A percentile compares a stretch with the other conserved stretches of the same genome.
These are phyloP conservation scores for Drosophila subquinaria DNA, from an alignment of 2,888 invertebrate genomes.

Conservation along the genomic window DNA sequence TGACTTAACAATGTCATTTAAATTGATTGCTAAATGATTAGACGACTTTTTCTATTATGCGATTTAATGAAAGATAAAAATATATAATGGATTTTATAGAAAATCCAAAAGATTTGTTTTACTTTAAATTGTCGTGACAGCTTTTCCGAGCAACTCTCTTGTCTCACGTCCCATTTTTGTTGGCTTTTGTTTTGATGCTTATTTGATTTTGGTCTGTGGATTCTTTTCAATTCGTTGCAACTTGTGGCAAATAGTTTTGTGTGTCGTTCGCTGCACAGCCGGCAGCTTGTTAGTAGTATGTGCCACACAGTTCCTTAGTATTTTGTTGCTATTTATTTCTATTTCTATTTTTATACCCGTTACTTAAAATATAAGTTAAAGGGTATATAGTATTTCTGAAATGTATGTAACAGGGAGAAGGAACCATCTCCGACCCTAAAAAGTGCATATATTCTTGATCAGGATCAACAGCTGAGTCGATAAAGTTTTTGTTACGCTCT, in stretches of 20 bases:
- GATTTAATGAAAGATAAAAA: background rate
- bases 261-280: constrained; percentile 31
- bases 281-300: constrained; percentile 70
- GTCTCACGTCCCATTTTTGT: constrained; percentile 12
- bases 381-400: too few relatives aligned
- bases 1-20: background rate
- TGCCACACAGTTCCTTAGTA: constrained; percentile 43
- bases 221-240: constrained; percentile 61
- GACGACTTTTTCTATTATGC: background rate
- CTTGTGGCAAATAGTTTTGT: constrained; percentile 77
- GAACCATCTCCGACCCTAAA: too few relatives aligned
- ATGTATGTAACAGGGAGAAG: too few relatives aligned
- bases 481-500: too few relatives aligned
- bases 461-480: too few relatives aligned
- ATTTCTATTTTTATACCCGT: constrained; percentile 18
- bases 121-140: background rate
- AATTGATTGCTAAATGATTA: constrained; percentile 5
- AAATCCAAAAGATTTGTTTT: background rate
- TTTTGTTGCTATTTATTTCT: constrained; percentile 8
- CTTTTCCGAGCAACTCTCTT: background rate
- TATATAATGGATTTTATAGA: background rate
- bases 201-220: constrained; percentile 65
- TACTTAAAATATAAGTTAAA: too few relatives aligned
- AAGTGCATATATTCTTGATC: too few relatives aligned
- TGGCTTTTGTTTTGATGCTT: constrained; percentile 68